These are phyloP conservation scores for Etheostoma perlongum DNA, from an alignment of 2,797 vertebrate genomes.

Conservation along the genomic window DNA sequence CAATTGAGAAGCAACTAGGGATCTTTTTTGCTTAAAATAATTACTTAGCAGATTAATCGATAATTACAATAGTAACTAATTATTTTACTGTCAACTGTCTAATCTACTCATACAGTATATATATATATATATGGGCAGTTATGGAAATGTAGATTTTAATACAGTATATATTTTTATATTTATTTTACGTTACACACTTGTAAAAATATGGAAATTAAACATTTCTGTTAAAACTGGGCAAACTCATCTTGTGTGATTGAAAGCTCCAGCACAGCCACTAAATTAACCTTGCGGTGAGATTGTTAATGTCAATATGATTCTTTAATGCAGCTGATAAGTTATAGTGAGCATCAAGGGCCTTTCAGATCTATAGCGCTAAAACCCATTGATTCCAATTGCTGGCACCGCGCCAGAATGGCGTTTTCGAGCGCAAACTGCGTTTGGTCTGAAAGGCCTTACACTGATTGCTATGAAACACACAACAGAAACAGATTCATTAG, in stretches of 20 bases:
- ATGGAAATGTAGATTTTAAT: background rate
- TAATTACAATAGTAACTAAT: too few relatives aligned
- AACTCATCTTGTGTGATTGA: background rate
- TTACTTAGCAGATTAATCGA: too few relatives aligned
- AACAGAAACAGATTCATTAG: slow-evolving; percentile 46
- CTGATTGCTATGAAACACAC: slow-evolving; percentile 32
- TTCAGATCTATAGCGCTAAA: too few relatives aligned
- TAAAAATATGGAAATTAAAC: background rate
- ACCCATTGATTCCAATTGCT: too few relatives aligned
- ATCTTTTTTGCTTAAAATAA: background rate
- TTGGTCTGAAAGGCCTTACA: too few relatives aligned
- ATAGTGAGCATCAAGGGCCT: background rate
- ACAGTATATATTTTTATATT: background rate
- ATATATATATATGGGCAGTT: background rate
- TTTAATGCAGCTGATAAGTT: background rate
- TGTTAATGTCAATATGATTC: background rate
- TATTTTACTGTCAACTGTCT: background rate
- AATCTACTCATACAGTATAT: background rate
- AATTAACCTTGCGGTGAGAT: background rate
- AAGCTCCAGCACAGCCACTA: background rate
- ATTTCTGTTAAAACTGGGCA: background rate
- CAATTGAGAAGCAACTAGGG: background rate
- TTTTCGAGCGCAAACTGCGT: too few relatives aligned
- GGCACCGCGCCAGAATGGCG: too few relatives aligned
- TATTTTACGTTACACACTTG: background rate